phyloP scores from a whole-genome alignment of 1,140 invertebrate species.

The Vanessa atalanta region DNA sequence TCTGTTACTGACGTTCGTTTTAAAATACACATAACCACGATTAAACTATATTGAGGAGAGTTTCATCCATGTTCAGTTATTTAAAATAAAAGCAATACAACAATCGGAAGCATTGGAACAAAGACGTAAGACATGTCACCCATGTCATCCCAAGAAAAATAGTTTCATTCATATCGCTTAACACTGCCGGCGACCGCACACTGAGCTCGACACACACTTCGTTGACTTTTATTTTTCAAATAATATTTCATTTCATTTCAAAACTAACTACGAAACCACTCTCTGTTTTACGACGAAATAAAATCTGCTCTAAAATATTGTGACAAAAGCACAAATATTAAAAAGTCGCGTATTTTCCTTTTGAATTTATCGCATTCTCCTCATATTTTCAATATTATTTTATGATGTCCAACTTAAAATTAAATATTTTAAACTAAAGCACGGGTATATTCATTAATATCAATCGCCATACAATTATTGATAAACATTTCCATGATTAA shows the following conservation, averaged over 20 bases:
- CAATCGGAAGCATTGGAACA: slow-evolving; percentile 23
- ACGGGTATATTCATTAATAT: no score
- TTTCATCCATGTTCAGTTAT: slow-evolving; percentile 2
- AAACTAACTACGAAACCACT: slow-evolving; percentile 33
- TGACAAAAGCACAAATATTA: slow-evolving; percentile 29
- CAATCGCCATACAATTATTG: no score
- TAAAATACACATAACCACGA: background rate
- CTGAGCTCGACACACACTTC: slow-evolving; percentile 33
- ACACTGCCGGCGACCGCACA: slow-evolving; percentile 29
- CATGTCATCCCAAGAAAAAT: slow-evolving; percentile 29
- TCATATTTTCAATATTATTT: no score
- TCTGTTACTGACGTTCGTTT: no score
- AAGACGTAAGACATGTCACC: slow-evolving; percentile 23
- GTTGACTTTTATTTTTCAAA: slow-evolving; percentile 39
- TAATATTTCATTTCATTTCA: slow-evolving; percentile 39
- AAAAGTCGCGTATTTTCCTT: slow-evolving; percentile 29
- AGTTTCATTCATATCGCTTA: slow-evolving; percentile 37
- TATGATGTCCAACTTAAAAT: no score
- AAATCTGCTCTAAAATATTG: slow-evolving; percentile 33
- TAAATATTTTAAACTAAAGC: no score
- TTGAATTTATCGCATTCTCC: slow-evolving; percentile 21
- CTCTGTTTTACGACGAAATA: slow-evolving; percentile 27
- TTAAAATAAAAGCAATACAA: slow-evolving; percentile 11
- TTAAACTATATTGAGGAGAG: background rate
- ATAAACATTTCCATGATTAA: no score